Percentiles rank a stretch among this genome's conserved stretches.
phyloP scores from a whole-genome alignment of 2,113 vertebrate genomes.

The Tragelaphus scriptus region DNA sequence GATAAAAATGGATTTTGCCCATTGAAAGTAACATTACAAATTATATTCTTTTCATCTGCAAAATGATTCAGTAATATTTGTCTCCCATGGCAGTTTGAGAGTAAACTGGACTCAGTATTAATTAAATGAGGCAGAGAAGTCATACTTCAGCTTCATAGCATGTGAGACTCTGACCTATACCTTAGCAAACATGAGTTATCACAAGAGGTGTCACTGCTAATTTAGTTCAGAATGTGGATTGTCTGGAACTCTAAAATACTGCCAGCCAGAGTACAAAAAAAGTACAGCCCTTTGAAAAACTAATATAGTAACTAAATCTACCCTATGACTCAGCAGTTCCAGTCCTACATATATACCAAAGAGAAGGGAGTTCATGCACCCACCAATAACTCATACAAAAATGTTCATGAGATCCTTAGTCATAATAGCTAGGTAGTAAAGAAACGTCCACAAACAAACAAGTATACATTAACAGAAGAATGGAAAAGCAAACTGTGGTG shows the following conservation, averaged over 20 bases:
- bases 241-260: not conserved
- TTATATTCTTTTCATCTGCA: not conserved
- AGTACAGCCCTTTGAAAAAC: not conserved
- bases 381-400: not conserved
- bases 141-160: not conserved
- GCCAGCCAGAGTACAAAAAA: not conserved
- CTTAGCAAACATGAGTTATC: not conserved
- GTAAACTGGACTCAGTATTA: not conserved
- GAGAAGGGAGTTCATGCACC: not conserved
- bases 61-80: not conserved
- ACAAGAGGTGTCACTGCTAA: not conserved
- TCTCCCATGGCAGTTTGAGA: not conserved
- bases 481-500: not conserved
- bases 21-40: not conserved
- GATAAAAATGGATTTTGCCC: not conserved
- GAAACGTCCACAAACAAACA: not conserved
- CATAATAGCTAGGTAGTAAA: not conserved
- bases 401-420: not conserved
- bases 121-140: not conserved
- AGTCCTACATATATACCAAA: not conserved
- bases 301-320: not conserved
- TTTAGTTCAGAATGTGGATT: not conserved
- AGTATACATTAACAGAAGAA: not conserved
- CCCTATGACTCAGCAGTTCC: not conserved
- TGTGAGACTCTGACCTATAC: not conserved